A percentile compares a stretch with the other conserved stretches of the same genome.
These are phyloP conservation scores for Helicoverpa assulta DNA, from an alignment of 2,888 invertebrate species.

Conservation along the genomic window DNA sequence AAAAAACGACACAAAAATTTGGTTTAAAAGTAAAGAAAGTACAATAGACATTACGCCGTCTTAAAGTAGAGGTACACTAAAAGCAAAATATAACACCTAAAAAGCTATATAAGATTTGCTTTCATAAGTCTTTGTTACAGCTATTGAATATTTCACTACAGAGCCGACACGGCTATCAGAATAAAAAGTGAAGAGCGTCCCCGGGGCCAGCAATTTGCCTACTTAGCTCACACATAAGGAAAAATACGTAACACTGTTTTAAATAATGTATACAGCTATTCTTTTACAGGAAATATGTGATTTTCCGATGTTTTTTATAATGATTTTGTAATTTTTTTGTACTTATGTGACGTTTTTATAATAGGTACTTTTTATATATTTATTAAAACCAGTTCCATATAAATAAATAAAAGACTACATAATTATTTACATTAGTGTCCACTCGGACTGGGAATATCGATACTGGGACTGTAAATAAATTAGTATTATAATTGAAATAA, in stretches of 20 bases:
- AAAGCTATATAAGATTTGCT: slow-evolving; percentile 14
- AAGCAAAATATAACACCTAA: slow-evolving; percentile 14
- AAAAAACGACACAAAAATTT: not conserved
- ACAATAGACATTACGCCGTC: not conserved
- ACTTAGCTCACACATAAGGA: slow-evolving; percentile 53
- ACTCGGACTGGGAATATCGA: too few species aligned
- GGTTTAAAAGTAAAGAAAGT: not conserved
- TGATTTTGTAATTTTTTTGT: slow-evolving; percentile 13
- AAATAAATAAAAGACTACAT: too few species aligned
- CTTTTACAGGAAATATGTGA: slow-evolving; percentile 21
- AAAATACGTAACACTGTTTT: slow-evolving; percentile 33
- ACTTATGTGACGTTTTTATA: not conserved
- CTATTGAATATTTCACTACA: slow-evolving; percentile 52
- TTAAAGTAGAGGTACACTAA: slow-evolving; percentile 6
- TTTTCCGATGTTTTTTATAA: slow-evolving; percentile 15
- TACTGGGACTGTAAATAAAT: too few species aligned
- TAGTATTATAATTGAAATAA: too few species aligned
- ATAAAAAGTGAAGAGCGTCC: slow-evolving; percentile 51
- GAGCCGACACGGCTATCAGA: slow-evolving; percentile 31
- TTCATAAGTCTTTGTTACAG: slow-evolving; percentile 42
- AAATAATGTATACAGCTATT: slow-evolving; percentile 52
- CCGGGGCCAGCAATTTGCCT: slow-evolving; percentile 54
- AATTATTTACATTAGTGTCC: too few species aligned
- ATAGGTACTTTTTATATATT: too few species aligned
- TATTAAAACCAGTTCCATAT: too few species aligned